Evolutionary conservation across 1,140 invertebrate species (phyloP).

Genomic region (Zeugodacus cucurbitae): DNA sequence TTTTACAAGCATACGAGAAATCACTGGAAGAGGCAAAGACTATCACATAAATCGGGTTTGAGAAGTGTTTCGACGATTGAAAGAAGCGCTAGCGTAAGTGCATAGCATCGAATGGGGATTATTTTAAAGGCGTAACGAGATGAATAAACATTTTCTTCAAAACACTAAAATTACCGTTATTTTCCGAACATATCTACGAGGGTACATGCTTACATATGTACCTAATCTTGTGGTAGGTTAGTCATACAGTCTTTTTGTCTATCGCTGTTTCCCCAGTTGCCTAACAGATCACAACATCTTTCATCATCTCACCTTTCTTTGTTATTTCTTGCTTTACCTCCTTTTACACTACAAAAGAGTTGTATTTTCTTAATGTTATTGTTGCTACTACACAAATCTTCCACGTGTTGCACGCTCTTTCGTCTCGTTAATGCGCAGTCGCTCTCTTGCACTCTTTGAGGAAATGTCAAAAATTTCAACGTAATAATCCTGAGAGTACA

Average conservation of each 20-base stretch:
- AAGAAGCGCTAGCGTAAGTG: too few relatives aligned
- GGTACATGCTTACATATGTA: background rate
- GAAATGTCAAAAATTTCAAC: background rate
- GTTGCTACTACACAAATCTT: background rate
- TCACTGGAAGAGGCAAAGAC: too few relatives aligned
- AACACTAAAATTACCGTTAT: too few relatives aligned
- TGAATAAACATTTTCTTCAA: too few relatives aligned
- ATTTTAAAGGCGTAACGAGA: too few relatives aligned
- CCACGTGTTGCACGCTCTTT: constrained; percentile 27
- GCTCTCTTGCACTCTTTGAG: background rate
- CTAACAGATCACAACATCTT: background rate
- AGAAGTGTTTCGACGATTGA: too few relatives aligned
- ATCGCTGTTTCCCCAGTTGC: background rate
- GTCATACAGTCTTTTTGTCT: background rate
- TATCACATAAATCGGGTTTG: too few relatives aligned
- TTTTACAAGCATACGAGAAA: too few relatives aligned
- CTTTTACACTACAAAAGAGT: too few relatives aligned
- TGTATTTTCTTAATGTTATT: background rate
- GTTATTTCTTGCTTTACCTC: background rate
- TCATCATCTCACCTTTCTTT: background rate
- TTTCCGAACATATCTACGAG: too few relatives aligned
- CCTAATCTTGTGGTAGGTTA: background rate
- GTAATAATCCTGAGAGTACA: background rate
- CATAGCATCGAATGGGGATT: too few relatives aligned
- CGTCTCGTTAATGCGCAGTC: background rate